Evolutionary conservation across 2,888 invertebrate genomes (phyloP), one percentile per base, ranked within the genome.

Genomic region (Synergus japonicus): DNA sequence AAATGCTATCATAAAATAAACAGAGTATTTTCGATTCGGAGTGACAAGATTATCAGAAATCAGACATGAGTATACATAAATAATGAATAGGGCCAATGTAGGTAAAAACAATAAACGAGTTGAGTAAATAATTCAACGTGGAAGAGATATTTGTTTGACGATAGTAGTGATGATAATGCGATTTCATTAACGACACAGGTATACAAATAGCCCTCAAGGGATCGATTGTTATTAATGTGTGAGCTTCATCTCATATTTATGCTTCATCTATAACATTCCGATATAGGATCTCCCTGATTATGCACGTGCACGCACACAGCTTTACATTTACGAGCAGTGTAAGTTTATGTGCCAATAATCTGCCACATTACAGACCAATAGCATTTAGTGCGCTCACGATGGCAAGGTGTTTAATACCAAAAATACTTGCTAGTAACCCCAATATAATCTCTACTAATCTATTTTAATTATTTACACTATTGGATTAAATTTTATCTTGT

Each of bases 331-430:
- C 81, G 82, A 84, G 80, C 81, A 78, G 78, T 82, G 81, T 83
- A 83, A 82, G 83, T 84, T 83, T 84, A 84, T 84, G 83, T 80
- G 82, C 79, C 81, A 76, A 80, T 82, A 81, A 84, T 79, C 79
- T 82, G 78, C 80, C 79, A 80, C 81, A 82, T 84, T 82, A 82
- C 78, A 83, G 67, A 79, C 79, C 81, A 83, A 81, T 80, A 77
- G 81, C 76, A 80, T 81, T 82, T 83, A 84, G 76, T 65, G 18
- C 65, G 37, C 69, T 44, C 29, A 73, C 69, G 78, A 69, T 81
- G 76, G 76, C 77, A 78, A 84, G 80, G 82, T 81, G 79, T 78
- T 81, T 80, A 73, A 54, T 73, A 18, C 49, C 54, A 37, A 54
- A 73, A 73, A 73, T 73, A 15, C 73, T 54, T 41, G 15, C 5